Evolutionary conservation across 2,888 invertebrate species (phyloP).

Genomic region (Steinernema carpocapsae): DNA sequence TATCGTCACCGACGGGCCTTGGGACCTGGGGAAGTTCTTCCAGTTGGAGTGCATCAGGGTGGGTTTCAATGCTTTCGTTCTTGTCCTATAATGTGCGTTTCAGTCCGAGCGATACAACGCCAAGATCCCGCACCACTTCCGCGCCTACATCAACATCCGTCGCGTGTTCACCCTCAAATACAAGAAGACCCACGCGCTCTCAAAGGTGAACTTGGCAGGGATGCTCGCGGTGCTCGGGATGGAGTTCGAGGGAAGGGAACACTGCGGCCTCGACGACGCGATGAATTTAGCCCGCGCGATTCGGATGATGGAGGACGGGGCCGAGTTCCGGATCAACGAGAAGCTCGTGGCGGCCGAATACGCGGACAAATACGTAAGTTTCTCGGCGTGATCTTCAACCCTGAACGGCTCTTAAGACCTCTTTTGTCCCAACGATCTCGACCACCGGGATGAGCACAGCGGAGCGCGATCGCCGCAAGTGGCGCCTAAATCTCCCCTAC

Average conservation of each 20-base stretch:
- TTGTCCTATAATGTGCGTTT: no score
- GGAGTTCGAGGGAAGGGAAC: conserved; percentile 73
- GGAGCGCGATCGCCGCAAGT: not conserved
- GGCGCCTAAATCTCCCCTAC: conserved; percentile 1
- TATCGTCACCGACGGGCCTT: conserved; percentile 74
- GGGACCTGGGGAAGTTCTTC: conserved; percentile 75
- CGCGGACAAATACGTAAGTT: not conserved
- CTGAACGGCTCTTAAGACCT: not conserved
- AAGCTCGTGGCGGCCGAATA: not conserved
- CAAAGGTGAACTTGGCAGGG: conserved; percentile 56
- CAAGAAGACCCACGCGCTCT: conserved; percentile 15
- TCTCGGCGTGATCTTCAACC: no score
- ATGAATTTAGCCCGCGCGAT: not conserved
- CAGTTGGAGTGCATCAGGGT: conserved; percentile 71
- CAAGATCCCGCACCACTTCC: conserved; percentile 60
- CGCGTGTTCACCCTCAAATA: conserved; percentile 37
- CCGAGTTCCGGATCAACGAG: conserved; percentile 8
- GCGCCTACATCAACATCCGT: conserved; percentile 74
- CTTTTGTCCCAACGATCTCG: not conserved
- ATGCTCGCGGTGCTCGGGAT: conserved; percentile 73
- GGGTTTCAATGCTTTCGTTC: no score
- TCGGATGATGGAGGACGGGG: conserved; percentile 37
- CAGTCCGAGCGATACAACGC: conserved; percentile 42
- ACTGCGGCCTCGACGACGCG: conserved; percentile 74
- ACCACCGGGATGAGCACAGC: not conserved